Conservation (phyloP, 2,113 vertebrate genomes). For the Psammodynastes pulverulentus region DNA sequence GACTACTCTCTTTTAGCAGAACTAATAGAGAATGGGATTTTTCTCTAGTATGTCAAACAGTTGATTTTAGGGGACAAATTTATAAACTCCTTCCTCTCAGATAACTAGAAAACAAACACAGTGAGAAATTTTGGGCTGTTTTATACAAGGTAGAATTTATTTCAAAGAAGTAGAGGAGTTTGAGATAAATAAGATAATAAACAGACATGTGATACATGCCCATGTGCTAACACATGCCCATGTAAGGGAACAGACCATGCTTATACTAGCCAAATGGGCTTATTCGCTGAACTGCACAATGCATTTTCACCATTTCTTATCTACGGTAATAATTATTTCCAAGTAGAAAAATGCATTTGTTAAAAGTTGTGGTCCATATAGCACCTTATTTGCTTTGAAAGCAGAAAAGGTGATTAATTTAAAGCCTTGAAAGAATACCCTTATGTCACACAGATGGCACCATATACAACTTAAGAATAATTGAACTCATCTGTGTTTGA, state of each 20-base stretch:
- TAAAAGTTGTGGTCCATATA: background rate
- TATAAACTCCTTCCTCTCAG: slow-evolving; percentile 23
- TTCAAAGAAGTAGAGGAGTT: background rate
- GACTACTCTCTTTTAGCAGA: slow-evolving; percentile 9
- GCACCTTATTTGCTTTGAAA: background rate
- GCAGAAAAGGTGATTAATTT: background rate
- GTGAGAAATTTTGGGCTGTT: background rate
- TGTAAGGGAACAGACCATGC: background rate
- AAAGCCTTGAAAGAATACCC: background rate
- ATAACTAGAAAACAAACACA: slow-evolving; percentile 7
- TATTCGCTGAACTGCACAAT: background rate
- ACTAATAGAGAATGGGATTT: slow-evolving; percentile 7
- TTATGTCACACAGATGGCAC: background rate
- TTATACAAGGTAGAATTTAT: background rate
- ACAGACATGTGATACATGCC: background rate
- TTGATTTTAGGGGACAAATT: slow-evolving; percentile 17
- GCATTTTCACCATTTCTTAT: background rate
- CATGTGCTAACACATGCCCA: background rate
- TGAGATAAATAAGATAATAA: background rate
- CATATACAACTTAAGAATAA: background rate
- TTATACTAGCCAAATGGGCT: background rate
- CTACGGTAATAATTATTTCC: background rate
- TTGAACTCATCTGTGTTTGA: background rate
- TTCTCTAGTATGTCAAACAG: slow-evolving; percentile 24
- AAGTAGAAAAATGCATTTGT: background rate